Conservation (phyloP, 2,797 vertebrate species). For the Coracias cyanogaster region DNA sequence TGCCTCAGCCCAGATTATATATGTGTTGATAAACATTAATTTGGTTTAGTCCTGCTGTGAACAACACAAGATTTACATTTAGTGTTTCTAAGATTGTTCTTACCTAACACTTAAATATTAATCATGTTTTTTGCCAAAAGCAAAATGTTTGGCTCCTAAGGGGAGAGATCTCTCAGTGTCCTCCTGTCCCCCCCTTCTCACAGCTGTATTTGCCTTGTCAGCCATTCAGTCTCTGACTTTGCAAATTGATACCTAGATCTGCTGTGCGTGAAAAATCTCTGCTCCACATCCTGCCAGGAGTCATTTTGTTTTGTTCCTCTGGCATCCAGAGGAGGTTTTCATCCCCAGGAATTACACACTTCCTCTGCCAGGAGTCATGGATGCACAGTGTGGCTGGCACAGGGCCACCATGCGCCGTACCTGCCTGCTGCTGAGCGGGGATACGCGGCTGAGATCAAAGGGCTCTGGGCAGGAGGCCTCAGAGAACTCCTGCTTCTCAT, state of each 20-base stretch:
- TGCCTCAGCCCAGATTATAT: neutral
- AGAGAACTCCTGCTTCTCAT: neutral
- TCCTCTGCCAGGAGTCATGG: neutral
- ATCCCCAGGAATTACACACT: neutral
- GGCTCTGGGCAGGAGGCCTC: neutral
- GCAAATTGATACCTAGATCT: neutral
- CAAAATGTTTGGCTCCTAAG: neutral
- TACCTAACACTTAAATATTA: neutral
- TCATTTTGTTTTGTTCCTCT: neutral
- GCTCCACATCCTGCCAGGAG: neutral
- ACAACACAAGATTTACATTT: neutral
- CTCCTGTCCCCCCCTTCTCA: neutral
- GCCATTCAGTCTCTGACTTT: neutral
- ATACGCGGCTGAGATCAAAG: neutral
- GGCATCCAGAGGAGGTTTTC: neutral
- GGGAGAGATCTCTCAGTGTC: neutral
- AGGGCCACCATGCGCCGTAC: neutral
- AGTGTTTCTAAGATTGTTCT: neutral
- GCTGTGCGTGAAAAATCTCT: neutral
- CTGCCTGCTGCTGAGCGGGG: neutral
- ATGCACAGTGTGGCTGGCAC: neutral
- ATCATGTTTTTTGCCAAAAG: neutral
- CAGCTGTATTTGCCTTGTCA: neutral
- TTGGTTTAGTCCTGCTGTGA: neutral
- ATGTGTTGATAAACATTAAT: slow-evolving; percentile 7